Conservation (phyloP, 1,140 invertebrate genomes). For the Drosophila rhopaloa region DNA sequence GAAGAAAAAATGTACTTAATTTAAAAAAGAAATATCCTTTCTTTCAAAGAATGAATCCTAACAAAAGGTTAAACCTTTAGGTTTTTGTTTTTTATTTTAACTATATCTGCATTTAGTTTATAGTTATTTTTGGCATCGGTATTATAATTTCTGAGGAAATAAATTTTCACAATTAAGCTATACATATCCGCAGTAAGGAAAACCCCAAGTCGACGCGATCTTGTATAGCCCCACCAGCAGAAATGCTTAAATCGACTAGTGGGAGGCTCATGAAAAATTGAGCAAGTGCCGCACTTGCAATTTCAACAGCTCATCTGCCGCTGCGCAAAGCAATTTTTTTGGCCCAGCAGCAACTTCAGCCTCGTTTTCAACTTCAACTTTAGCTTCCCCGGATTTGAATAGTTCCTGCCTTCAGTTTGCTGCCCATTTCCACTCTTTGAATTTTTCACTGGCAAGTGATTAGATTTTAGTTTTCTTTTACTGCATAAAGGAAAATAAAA, state of each 20-base stretch:
- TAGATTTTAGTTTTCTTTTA: slow-evolving; percentile 41
- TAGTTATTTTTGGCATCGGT: too few species aligned
- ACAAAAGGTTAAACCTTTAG: too few species aligned
- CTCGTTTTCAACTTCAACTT: slow-evolving; percentile 6
- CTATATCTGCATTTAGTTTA: too few species aligned
- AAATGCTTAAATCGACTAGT: slow-evolving; percentile 39
- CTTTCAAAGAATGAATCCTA: too few species aligned
- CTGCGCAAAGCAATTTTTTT: slow-evolving; percentile 68
- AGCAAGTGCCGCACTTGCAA: slow-evolving; percentile 82
- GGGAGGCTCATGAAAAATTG: slow-evolving; percentile 82
- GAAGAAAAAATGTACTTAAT: background rate
- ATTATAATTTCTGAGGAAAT: too few species aligned
- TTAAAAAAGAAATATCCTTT: background rate
- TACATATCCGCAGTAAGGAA: background rate
- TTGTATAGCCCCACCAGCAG: background rate
- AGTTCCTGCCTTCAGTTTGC: slow-evolving; percentile 3
- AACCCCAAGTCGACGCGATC: slow-evolving; percentile 4
- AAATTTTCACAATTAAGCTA: too few species aligned
- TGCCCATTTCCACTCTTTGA: slow-evolving; percentile 22
- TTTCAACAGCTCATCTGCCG: slow-evolving; percentile 80
- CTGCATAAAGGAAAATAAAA: background rate
- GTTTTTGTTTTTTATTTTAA: too few species aligned
- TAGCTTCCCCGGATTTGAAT: slow-evolving; percentile 4
- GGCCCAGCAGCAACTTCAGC: slow-evolving; percentile 45
- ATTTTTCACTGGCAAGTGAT: slow-evolving; percentile 39